A percentile compares a stretch with the other conserved stretches of the same genome.
Conservation (phyloP, 2,113 vertebrate genomes). For the Pedetes capensis region DNA sequence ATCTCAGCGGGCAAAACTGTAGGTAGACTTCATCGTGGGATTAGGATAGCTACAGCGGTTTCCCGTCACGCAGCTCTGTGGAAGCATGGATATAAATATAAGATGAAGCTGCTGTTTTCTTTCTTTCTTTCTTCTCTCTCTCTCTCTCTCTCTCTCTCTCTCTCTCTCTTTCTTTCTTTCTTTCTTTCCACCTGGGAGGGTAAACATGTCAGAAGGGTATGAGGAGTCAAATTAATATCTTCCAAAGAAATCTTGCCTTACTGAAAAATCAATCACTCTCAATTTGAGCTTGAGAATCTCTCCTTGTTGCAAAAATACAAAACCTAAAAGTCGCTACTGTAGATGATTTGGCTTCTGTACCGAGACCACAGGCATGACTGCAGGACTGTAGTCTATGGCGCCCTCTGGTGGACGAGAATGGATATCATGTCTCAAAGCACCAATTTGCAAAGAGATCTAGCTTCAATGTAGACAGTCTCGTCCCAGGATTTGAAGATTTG, state of each 20-base stretch:
- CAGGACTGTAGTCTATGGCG: constrained; percentile 81
- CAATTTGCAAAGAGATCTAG: not conserved
- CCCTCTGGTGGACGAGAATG: constrained; percentile 85
- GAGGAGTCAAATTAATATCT: constrained; percentile 15
- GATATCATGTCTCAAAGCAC: constrained; percentile 15
- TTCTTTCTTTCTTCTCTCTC: not conserved
- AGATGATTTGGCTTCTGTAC: not conserved
- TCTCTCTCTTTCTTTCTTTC: not conserved
- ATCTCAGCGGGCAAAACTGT: not conserved
- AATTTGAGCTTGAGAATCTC: not conserved
- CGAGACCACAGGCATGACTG: not conserved
- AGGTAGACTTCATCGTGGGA: not conserved
- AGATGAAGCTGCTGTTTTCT: not conserved
- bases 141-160: not conserved
- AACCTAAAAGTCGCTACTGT: not conserved
- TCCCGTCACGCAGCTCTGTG: not conserved
- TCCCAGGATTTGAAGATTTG: not conserved
- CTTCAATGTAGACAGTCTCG: not conserved
- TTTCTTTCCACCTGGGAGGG: not conserved
- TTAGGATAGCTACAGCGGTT: not conserved
- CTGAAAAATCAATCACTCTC: not conserved
- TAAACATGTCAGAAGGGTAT: not conserved
- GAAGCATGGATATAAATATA: not conserved
- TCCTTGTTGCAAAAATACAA: not conserved
- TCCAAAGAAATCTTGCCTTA: constrained; percentile 23